These are phyloP conservation scores for Hedya salicella DNA, from an alignment of 2,888 invertebrate genomes.

Conservation along the genomic window DNA sequence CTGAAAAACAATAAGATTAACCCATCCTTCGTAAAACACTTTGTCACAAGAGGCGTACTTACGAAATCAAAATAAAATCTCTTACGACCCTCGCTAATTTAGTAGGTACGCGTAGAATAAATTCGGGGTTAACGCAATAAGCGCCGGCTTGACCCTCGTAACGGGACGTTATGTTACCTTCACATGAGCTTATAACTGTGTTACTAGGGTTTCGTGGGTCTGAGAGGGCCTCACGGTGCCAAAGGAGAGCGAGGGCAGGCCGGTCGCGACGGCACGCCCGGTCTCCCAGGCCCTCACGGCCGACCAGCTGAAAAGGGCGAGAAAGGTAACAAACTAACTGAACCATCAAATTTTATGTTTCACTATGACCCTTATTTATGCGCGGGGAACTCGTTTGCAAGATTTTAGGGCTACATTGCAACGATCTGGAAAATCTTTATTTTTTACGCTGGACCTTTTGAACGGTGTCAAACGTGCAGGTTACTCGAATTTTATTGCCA, in stretches of 20 bases:
- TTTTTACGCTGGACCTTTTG: slow-evolving; percentile 64
- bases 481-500: slow-evolving; percentile 70
- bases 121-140: slow-evolving; percentile 74
- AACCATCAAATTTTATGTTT: slow-evolving; percentile 83
- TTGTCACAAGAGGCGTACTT: slow-evolving; percentile 47
- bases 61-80: slow-evolving; percentile 66
- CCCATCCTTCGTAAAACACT: slow-evolving; percentile 35
- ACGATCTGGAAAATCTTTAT: slow-evolving; percentile 82
- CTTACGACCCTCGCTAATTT: slow-evolving; percentile 61
- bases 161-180: slow-evolving; percentile 72
- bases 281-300: slow-evolving; percentile 82
- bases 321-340: slow-evolving; percentile 85
- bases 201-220: slow-evolving; percentile 79
- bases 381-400: slow-evolving; percentile 72
- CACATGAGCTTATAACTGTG: slow-evolving; percentile 71
- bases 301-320: slow-evolving; percentile 90
- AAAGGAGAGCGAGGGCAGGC: slow-evolving; percentile 88
- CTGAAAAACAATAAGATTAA: too few relatives aligned
- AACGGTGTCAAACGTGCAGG: slow-evolving; percentile 61
- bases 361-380: slow-evolving; percentile 81
- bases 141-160: slow-evolving; percentile 77
- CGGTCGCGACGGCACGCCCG: slow-evolving; percentile 89
- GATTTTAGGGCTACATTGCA: slow-evolving; percentile 77
- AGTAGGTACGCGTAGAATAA: slow-evolving; percentile 71
- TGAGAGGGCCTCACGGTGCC: slow-evolving; percentile 85